phyloP scores from a whole-genome alignment of 2,888 invertebrate genomes.

The Chloroclystis v-ata region DNA sequence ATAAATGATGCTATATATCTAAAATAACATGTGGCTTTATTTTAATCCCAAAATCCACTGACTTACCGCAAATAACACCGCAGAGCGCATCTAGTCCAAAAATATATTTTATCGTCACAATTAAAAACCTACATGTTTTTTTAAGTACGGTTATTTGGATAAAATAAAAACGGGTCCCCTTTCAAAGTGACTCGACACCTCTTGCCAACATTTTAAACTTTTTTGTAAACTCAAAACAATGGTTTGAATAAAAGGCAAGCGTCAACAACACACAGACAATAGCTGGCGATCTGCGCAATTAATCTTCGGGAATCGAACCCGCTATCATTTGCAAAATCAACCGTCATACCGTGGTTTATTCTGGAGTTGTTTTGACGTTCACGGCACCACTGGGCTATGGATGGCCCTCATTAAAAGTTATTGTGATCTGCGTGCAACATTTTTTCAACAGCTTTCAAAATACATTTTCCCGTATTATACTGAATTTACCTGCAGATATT shows the following conservation, averaged over 20 bases:
- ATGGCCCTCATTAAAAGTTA: neutral
- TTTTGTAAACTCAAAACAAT: constrained; percentile 72
- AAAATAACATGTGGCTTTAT: too few relatives aligned
- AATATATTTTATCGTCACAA: neutral
- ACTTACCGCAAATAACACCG: too few relatives aligned
- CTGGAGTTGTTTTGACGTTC: constrained; percentile 13
- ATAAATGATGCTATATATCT: too few relatives aligned
- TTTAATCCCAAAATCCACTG: too few relatives aligned
- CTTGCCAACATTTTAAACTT: constrained; percentile 38
- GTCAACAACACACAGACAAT: constrained; percentile 65
- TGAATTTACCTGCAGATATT: too few relatives aligned
- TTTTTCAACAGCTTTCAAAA: too few relatives aligned
- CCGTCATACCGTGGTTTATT: constrained; percentile 9
- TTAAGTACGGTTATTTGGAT: too few relatives aligned
- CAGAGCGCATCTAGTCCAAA: too few relatives aligned
- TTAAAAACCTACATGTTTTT: neutral
- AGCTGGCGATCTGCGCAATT: constrained; percentile 62
- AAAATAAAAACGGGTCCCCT: neutral
- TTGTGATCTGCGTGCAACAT: too few relatives aligned
- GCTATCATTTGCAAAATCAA: constrained; percentile 31
- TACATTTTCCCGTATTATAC: too few relatives aligned
- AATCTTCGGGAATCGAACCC: constrained; percentile 68
- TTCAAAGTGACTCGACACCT: neutral
- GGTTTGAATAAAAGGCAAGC: constrained; percentile 61
- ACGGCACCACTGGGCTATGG: too few relatives aligned